Percentiles rank a stretch among this genome's conserved stretches.
These are phyloP conservation scores for Enteromius radiatus DNA, from an alignment of 2,797 vertebrate genomes.

Conservation along the genomic window DNA sequence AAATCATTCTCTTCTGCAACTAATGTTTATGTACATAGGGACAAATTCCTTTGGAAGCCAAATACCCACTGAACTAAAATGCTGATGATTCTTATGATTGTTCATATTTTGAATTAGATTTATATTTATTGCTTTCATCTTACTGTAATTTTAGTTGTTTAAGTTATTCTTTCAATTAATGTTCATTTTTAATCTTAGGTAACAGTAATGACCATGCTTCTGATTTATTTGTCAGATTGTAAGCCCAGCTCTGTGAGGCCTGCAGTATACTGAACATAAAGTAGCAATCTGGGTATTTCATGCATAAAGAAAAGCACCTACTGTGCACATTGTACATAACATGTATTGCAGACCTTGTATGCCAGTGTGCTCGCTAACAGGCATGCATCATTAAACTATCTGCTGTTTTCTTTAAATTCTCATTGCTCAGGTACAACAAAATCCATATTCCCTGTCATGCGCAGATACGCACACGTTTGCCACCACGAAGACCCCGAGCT, in stretches of 20 bases:
- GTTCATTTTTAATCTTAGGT: background rate
- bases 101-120: background rate
- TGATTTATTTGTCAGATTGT: background rate
- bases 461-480: slow-evolving; percentile 36
- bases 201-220: background rate
- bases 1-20: background rate
- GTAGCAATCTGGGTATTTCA: background rate
- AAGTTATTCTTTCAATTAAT: background rate
- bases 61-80: background rate
- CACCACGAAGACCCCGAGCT: slow-evolving; percentile 64
- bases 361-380: slow-evolving; percentile 45
- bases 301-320: background rate
- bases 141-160: too few species aligned
- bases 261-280: background rate
- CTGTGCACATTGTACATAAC: background rate
- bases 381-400: slow-evolving; percentile 10
- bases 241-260: background rate
- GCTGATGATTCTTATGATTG: too few species aligned
- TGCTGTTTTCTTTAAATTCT: slow-evolving; percentile 17
- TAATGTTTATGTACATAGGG: background rate
- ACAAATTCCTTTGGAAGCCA: background rate
- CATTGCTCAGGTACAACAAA: slow-evolving; percentile 25
- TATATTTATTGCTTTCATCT: background rate
- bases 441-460: slow-evolving; percentile 53
- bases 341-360: background rate